Evolutionary conservation across 2,888 invertebrate genomes (phyloP).

Genomic region (Acanthosoma haemorrhoidale): DNA sequence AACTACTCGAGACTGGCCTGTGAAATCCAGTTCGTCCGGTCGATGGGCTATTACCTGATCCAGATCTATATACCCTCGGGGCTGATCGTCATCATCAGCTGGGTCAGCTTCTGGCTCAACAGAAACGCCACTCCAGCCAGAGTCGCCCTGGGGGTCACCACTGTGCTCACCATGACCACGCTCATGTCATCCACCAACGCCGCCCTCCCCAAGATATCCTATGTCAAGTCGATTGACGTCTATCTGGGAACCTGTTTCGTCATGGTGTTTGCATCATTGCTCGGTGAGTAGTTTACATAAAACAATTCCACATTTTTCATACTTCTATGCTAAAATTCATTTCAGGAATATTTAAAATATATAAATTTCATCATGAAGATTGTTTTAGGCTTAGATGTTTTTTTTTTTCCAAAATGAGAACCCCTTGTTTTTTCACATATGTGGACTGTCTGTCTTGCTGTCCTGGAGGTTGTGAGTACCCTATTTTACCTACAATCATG

Average conservation of each 20-base stretch:
- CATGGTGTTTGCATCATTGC: conserved; percentile 95
- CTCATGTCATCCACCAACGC: conserved; percentile 95
- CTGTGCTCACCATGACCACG: conserved; percentile 96
- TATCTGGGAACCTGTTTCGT: conserved; percentile 97
- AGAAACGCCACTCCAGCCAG: conserved; percentile 91
- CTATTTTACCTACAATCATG: too few relatives aligned
- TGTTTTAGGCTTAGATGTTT: too few relatives aligned
- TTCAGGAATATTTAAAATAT: too few relatives aligned
- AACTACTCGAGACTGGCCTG: conserved; percentile 94
- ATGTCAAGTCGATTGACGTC: conserved; percentile 96
- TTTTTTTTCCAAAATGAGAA: too few relatives aligned
- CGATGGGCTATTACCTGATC: conserved; percentile 97
- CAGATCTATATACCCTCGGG: conserved; percentile 97
- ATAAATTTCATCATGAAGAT: too few relatives aligned
- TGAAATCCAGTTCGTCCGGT: conserved; percentile 93
- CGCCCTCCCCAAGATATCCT: conserved; percentile 94
- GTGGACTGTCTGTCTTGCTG: too few relatives aligned
- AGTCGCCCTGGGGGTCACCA: conserved; percentile 89
- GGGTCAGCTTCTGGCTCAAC: conserved; percentile 96
- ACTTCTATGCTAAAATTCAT: too few relatives aligned
- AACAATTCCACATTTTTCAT: not conserved
- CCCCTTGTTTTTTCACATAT: too few relatives aligned
- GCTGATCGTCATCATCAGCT: conserved; percentile 93
- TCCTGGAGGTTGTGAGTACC: too few relatives aligned
- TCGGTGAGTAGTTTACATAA: conserved; percentile 63